phyloP scores from a whole-genome alignment of 2,797 vertebrate species.

The Diglossa cyanea region DNA sequence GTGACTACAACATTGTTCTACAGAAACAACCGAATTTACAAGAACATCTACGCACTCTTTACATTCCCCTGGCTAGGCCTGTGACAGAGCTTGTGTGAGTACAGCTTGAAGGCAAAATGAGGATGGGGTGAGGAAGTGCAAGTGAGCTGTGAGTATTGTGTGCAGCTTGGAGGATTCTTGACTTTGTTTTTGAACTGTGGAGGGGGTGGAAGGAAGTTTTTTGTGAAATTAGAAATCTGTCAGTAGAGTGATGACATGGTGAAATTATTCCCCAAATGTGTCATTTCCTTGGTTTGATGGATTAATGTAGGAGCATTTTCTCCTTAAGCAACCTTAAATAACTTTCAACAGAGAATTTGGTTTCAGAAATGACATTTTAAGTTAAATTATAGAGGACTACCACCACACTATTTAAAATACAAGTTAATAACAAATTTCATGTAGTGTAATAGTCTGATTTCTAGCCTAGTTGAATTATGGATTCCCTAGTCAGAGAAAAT shows the following conservation, averaged over 20 bases:
- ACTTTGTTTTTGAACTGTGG: not conserved
- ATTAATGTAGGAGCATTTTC: not conserved
- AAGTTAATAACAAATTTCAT: not conserved
- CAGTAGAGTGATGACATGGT: not conserved
- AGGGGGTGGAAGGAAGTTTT: not conserved
- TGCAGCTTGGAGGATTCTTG: not conserved
- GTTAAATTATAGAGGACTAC: not conserved
- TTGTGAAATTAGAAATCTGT: not conserved
- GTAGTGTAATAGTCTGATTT: not conserved
- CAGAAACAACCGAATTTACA: not conserved
- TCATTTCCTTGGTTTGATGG: conserved; percentile 7
- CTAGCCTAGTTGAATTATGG: not conserved
- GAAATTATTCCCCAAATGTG: not conserved
- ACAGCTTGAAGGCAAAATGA: not conserved
- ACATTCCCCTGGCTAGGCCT: not conserved
- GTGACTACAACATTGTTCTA: not conserved
- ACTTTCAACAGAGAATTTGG: not conserved
- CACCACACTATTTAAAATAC: not conserved
- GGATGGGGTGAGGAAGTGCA: not conserved
- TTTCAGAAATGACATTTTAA: not conserved
- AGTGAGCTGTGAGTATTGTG: not conserved
- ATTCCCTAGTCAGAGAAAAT: not conserved
- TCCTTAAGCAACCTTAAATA: not conserved
- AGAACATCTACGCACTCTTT: not conserved
- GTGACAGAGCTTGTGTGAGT: not conserved